These are phyloP conservation scores for Penaeus indicus DNA, from an alignment of 1,140 invertebrate genomes.

Conservation along the genomic window DNA sequence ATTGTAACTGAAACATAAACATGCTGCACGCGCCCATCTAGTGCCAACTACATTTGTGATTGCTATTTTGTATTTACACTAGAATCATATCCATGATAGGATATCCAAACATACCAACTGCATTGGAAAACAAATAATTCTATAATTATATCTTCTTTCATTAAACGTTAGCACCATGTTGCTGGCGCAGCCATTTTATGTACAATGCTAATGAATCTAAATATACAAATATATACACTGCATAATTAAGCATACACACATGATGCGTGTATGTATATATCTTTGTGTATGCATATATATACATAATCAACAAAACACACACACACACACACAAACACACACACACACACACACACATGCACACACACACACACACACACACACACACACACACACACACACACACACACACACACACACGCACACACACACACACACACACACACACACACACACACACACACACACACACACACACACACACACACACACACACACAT, in stretches of 20 bases:
- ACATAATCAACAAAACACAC: neutral
- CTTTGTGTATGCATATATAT: neutral
- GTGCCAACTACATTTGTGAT: too few species aligned
- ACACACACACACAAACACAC: neutral
- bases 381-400: neutral
- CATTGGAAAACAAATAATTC: too few species aligned
- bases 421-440: neutral
- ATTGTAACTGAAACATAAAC: too few species aligned
- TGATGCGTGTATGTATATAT: neutral
- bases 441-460: neutral
- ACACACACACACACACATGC: neutral
- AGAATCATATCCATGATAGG: too few species aligned
- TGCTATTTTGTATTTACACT: too few species aligned
- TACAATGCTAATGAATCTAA: too few species aligned
- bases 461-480: neutral
- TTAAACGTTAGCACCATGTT: too few species aligned
- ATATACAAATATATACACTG: neutral
- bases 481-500: neutral
- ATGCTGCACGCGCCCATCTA: too few species aligned
- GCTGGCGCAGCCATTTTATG: too few species aligned
- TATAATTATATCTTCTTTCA: too few species aligned
- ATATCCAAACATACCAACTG: too few species aligned
- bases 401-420: neutral
- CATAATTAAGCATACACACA: neutral
- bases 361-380: neutral